Conservation (phyloP, 2,113 vertebrate genomes). For the Ptyas mucosa region DNA sequence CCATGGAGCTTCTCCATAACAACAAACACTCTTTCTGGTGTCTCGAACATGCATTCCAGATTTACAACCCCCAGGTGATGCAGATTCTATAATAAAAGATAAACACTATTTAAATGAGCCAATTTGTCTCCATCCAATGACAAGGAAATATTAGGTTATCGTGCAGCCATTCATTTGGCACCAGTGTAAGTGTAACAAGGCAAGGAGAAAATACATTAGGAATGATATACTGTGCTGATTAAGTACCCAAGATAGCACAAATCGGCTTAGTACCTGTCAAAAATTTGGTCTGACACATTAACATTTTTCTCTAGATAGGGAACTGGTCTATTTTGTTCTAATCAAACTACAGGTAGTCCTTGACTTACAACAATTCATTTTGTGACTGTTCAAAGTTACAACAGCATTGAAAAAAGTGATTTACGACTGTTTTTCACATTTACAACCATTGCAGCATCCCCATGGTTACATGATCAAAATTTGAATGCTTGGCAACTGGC, state of each 20-base stretch:
- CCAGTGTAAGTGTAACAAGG: neutral
- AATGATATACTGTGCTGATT: neutral
- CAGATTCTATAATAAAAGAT: slow-evolving; percentile 82
- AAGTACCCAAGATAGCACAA: neutral
- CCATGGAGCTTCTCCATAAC: slow-evolving; percentile 99
- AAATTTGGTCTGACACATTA: neutral
- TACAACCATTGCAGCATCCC: neutral
- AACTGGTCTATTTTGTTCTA: neutral
- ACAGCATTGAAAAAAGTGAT: neutral
- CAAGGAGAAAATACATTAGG: neutral
- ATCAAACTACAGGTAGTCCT: neutral
- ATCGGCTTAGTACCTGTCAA: neutral
- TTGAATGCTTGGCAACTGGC: neutral
- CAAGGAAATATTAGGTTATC: slow-evolving; percentile 23
- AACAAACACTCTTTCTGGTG: slow-evolving; percentile 92
- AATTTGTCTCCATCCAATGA: slow-evolving; percentile 27
- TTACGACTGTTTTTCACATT: neutral
- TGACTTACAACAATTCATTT: neutral
- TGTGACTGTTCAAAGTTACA: neutral
- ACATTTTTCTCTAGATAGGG: neutral
- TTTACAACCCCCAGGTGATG: slow-evolving; percentile 96
- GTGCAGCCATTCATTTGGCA: slow-evolving; percentile 30
- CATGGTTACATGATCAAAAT: neutral
- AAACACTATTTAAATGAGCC: slow-evolving; percentile 65
- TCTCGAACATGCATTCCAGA: slow-evolving; percentile 99